A percentile compares a stretch with the other conserved stretches of the same genome.
phyloP scores from a whole-genome alignment of 2,113 vertebrate genomes.

The Megalops atlanticus region DNA sequence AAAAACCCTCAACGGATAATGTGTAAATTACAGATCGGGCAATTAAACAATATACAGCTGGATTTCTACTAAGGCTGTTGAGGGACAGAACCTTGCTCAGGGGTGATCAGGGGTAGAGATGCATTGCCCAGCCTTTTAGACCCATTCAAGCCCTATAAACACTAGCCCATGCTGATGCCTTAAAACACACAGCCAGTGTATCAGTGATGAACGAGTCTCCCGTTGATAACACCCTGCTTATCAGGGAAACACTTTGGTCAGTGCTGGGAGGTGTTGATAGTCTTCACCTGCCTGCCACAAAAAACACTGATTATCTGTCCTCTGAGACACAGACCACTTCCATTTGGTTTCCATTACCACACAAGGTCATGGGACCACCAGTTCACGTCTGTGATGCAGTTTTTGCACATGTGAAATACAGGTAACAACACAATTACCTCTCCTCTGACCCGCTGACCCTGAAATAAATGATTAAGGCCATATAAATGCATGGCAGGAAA shows the following conservation, averaged over 20 bases:
- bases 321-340: neutral
- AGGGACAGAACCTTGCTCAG: neutral
- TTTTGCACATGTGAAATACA: neutral
- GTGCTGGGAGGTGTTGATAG: neutral
- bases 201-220: slow-evolving; percentile 6
- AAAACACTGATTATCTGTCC: slow-evolving; percentile 5
- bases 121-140: neutral
- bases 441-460: neutral
- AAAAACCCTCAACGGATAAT: neutral
- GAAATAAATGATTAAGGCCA: neutral
- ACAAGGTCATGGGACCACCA: neutral
- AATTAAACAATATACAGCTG: neutral
- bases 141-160: neutral
- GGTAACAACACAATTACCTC: slow-evolving; percentile 10
- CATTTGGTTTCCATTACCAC: neutral
- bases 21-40: too few species aligned
- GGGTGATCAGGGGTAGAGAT: too few species aligned
- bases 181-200: neutral
- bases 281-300: neutral
- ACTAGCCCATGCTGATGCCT: neutral
- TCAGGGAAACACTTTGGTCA: slow-evolving; percentile 1
- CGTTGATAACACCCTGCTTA: neutral
- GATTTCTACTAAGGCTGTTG: neutral
- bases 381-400: neutral
- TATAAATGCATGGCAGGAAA: neutral